Evolutionary conservation across 2,113 vertebrate species (phyloP).

Genomic region (Edolisoma coerulescens): DNA sequence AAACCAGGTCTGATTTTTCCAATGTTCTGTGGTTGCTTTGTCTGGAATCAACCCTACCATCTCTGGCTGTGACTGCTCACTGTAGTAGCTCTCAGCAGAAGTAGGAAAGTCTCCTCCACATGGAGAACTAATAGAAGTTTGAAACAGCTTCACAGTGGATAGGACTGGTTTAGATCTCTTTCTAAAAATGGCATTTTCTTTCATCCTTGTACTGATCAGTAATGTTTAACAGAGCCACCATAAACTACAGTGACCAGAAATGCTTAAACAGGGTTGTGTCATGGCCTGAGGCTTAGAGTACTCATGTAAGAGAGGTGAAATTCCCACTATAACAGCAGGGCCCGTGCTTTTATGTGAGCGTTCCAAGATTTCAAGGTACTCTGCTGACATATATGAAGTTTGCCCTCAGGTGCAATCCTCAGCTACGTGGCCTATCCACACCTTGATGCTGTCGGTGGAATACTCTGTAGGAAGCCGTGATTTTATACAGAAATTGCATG

Average conservation of each 20-base stretch:
- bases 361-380: neutral
- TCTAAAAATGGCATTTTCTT: neutral
- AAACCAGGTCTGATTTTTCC: neutral
- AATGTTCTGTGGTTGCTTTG: neutral
- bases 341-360: neutral
- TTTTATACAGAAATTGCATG: neutral
- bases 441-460: neutral
- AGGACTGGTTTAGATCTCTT: neutral
- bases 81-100: neutral
- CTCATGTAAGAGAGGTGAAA: neutral
- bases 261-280: neutral
- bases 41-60: neutral
- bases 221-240: neutral
- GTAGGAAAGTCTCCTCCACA: too few species aligned
- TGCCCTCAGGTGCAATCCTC: neutral
- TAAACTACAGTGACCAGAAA: neutral
- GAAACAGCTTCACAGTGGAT: neutral
- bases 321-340: neutral
- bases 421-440: fast-evolving
- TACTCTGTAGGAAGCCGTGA: neutral
- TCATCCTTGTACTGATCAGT: neutral
- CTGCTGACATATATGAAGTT: neutral
- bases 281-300: neutral
- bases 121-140: neutral
- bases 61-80: neutral